phyloP scores from a whole-genome alignment of 2,797 vertebrate species.

The Sebastes hubbsi region DNA sequence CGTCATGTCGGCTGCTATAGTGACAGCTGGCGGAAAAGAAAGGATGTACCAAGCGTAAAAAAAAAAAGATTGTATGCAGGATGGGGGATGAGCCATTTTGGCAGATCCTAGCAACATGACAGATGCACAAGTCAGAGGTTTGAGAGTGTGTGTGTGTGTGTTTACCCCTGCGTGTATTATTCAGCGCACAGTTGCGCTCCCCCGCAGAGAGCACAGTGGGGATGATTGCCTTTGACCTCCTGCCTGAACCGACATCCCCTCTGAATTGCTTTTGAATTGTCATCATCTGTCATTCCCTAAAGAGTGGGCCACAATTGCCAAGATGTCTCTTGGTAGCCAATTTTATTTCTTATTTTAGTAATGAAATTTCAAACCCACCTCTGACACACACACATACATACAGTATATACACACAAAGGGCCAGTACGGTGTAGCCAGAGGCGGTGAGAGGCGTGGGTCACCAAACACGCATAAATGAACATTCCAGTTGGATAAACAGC shows the following conservation, averaged over 20 bases:
- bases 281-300: slow-evolving; percentile 78
- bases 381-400: background rate
- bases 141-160: slow-evolving; percentile 35
- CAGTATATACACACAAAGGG: slow-evolving; percentile 6
- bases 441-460: slow-evolving; percentile 58
- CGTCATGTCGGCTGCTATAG: slow-evolving; percentile 42
- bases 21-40: slow-evolving; percentile 72
- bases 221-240: slow-evolving; percentile 81
- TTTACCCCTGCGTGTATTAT: slow-evolving; percentile 59
- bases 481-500: slow-evolving; percentile 80
- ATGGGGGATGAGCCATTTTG: slow-evolving; percentile 62
- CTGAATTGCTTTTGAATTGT: slow-evolving; percentile 80
- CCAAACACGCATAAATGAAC: slow-evolving; percentile 70
- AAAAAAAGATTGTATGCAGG: slow-evolving; percentile 49
- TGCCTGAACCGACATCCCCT: slow-evolving; percentile 69
- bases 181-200: slow-evolving; percentile 60
- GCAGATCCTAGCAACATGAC: slow-evolving; percentile 58
- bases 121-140: slow-evolving; percentile 71
- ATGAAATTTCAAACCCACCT: slow-evolving; percentile 62
- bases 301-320: slow-evolving; percentile 48
- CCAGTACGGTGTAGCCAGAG: slow-evolving; percentile 59
- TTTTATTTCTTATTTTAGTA: slow-evolving; percentile 58
- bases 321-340: slow-evolving; percentile 45
- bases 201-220: slow-evolving; percentile 56
- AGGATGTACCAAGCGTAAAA: slow-evolving; percentile 49